phyloP scores from a whole-genome alignment of 2,113 vertebrate species.

The Oreochromis tanganicae region DNA sequence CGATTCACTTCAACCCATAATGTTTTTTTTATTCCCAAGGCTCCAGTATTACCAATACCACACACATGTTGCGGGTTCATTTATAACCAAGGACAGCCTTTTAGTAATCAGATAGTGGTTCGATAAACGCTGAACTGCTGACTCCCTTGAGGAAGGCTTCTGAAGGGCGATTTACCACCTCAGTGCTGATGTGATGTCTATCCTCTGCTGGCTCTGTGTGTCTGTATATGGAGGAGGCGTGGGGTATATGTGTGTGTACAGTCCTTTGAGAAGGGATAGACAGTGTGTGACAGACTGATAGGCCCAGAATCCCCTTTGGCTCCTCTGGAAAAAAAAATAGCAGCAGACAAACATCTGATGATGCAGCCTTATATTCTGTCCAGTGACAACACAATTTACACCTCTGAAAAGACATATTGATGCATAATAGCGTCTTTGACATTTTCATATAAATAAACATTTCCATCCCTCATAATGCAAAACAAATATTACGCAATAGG shows the following conservation, averaged over 20 bases:
- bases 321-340: background rate
- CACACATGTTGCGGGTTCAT: slow-evolving; percentile 58
- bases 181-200: slow-evolving; percentile 61
- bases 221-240: background rate
- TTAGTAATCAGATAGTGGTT: slow-evolving; percentile 71
- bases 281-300: slow-evolving; percentile 29
- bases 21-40: slow-evolving; percentile 23
- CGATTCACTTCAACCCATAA: slow-evolving; percentile 36
- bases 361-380: background rate
- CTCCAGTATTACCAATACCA: slow-evolving; percentile 6
- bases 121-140: slow-evolving; percentile 63
- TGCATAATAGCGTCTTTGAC: background rate
- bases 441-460: slow-evolving; percentile 10
- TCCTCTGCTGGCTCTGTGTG: slow-evolving; percentile 40
- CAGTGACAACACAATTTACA: slow-evolving; percentile 28
- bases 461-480: background rate
- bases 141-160: slow-evolving; percentile 60
- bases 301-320: slow-evolving; percentile 1
- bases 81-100: slow-evolving; percentile 62
- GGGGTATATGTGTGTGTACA: background rate
- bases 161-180: slow-evolving; percentile 71
- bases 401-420: background rate
- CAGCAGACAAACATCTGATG: slow-evolving; percentile 7
- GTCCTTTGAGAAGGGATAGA: slow-evolving; percentile 2
- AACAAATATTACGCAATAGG: background rate